Evolutionary conservation across 2,113 vertebrate species (phyloP).

Genomic region (Chaenogobius annularis): DNA sequence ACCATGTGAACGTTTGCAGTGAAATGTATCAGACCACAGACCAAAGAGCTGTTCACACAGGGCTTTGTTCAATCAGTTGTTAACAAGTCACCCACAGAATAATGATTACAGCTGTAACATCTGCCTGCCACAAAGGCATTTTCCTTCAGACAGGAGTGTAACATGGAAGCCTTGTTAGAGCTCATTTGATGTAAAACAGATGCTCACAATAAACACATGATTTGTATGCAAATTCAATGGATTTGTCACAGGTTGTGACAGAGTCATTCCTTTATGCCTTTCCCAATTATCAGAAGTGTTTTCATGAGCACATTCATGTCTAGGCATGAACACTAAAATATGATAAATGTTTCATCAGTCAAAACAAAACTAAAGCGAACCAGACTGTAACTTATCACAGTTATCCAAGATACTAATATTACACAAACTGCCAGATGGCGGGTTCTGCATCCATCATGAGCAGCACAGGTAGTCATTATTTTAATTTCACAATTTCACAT

Average conservation of each 20-base stretch:
- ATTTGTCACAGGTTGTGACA: constrained; percentile 10
- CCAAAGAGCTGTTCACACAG: constrained; percentile 29
- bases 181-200: constrained; percentile 5
- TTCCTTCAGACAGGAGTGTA: constrained; percentile 8
- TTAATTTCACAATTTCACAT: not conserved
- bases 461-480: constrained; percentile 2
- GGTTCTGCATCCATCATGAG: not conserved
- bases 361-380: constrained; percentile 19
- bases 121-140: constrained; percentile 12
- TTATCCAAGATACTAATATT: not conserved
- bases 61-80: constrained; percentile 32
- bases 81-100: constrained; percentile 43
- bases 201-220: constrained; percentile 1
- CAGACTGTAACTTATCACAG: constrained; percentile 14
- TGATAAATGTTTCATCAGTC: not conserved
- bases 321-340: not conserved
- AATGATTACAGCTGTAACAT: constrained; percentile 36
- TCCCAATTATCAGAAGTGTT: constrained; percentile 8
- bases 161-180: not conserved
- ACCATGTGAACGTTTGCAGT: constrained; percentile 28
- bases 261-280: constrained; percentile 4
- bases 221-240: constrained; percentile 7
- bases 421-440: not conserved
- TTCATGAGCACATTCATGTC: not conserved
- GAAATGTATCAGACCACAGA: constrained; percentile 25